Percentiles rank a stretch among this genome's conserved stretches.
Conservation (phyloP, 2,797 vertebrate genomes). For the Trachops cirrhosus region DNA sequence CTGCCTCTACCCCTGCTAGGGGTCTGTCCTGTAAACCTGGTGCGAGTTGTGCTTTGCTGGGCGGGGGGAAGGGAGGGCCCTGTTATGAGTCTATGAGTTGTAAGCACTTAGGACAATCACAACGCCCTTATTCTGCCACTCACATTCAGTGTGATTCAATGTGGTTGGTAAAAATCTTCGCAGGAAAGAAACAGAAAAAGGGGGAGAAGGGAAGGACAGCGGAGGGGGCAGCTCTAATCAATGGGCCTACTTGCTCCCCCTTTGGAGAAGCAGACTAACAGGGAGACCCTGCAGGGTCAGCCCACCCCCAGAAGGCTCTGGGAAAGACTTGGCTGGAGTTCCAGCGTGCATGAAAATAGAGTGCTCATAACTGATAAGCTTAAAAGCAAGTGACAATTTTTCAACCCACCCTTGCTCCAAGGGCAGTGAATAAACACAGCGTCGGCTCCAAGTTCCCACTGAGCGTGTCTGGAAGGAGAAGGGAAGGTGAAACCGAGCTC, state of each 20-base stretch:
- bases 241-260: background rate
- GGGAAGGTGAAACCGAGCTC: constrained; percentile 45
- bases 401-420: constrained; percentile 60
- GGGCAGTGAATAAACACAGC: constrained; percentile 45
- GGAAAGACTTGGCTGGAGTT: constrained; percentile 40
- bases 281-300: background rate
- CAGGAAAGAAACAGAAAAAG: background rate
- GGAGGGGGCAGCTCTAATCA: background rate
- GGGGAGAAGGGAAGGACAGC: background rate
- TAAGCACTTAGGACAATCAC: background rate
- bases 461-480: background rate
- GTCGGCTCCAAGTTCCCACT: background rate
- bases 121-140: background rate
- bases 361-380: constrained; percentile 58
- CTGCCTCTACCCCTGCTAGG: background rate
- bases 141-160: background rate
- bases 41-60: background rate
- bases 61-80: background rate
- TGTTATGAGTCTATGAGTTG: background rate
- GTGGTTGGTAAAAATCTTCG: background rate
- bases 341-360: constrained; percentile 35
- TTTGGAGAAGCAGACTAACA: background rate
- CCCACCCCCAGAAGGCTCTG: background rate
- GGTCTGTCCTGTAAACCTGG: background rate
- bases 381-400: constrained; percentile 72